phyloP scores from a whole-genome alignment of 1,140 invertebrate genomes.

The Cyclargus thomasi region DNA sequence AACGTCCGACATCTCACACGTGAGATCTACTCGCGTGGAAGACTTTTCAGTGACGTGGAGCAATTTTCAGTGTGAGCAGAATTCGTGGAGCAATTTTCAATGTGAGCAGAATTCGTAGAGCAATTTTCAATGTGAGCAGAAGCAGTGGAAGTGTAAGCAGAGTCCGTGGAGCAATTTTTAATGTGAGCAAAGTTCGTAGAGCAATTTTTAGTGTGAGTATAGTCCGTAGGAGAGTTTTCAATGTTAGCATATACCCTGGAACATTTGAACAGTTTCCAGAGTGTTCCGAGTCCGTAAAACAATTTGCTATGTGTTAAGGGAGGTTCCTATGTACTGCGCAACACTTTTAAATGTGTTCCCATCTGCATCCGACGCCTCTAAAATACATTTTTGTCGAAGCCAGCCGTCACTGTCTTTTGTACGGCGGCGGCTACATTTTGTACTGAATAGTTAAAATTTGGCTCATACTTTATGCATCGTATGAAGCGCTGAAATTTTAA shows the following conservation, averaged over 20 bases:
- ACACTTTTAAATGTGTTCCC: slow-evolving; percentile 28
- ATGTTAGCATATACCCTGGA: slow-evolving; percentile 2
- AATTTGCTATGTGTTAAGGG: no score
- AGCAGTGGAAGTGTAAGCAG: no score
- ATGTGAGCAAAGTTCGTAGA: no score
- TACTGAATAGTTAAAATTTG: slow-evolving; percentile 29
- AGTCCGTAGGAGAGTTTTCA: neutral
- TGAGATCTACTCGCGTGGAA: slow-evolving; percentile 43
- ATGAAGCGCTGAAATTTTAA: slow-evolving; percentile 13
- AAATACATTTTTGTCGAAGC: slow-evolving; percentile 60
- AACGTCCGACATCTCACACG: slow-evolving; percentile 37
- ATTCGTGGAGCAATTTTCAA: no score
- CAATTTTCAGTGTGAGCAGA: neutral
- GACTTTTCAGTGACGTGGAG: slow-evolving; percentile 37
- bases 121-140: no score
- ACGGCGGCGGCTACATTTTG: slow-evolving; percentile 29
- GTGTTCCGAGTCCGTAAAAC: slow-evolving; percentile 14
- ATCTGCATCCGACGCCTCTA: slow-evolving; percentile 39
- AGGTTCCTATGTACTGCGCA: neutral
- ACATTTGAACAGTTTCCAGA: neutral
- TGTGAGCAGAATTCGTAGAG: no score
- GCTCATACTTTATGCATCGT: slow-evolving; percentile 14
- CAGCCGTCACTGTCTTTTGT: slow-evolving; percentile 47
- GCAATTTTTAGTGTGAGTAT: neutral
- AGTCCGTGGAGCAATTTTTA: no score